Percentiles rank a stretch among this genome's conserved stretches.
These are phyloP conservation scores for Camptogramma bilineatum DNA, from an alignment of 2,888 invertebrate genomes.

Conservation along the genomic window DNA sequence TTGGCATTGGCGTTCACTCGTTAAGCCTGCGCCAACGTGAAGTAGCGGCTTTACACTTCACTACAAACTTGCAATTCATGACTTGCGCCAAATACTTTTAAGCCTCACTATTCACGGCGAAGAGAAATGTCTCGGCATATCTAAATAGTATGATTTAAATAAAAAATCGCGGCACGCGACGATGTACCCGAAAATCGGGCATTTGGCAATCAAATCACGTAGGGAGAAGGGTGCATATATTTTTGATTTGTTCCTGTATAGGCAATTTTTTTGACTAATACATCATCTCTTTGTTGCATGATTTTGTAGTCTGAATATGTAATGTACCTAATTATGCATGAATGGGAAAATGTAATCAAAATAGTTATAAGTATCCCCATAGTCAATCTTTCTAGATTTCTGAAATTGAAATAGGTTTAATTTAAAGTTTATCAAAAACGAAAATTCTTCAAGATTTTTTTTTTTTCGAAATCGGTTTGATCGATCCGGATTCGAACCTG, in stretches of 20 bases:
- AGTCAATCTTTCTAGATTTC: too few species aligned
- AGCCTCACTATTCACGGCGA: slow-evolving; percentile 64
- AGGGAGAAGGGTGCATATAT: slow-evolving; percentile 83
- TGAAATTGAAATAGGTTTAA: too few species aligned
- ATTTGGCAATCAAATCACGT: slow-evolving; percentile 78
- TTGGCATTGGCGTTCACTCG: too few species aligned
- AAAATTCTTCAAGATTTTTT: too few species aligned
- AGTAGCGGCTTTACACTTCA: too few species aligned
- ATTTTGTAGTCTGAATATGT: slow-evolving; percentile 33
- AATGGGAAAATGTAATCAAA: slow-evolving; percentile 12
- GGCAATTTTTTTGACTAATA: slow-evolving; percentile 75
- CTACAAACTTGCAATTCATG: slow-evolving; percentile 50
- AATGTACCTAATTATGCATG: slow-evolving; percentile 45
- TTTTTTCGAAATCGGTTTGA: too few species aligned
- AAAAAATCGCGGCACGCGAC: slow-evolving; percentile 83
- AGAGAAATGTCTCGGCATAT: slow-evolving; percentile 76
- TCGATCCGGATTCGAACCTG: too few species aligned
- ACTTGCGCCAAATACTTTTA: slow-evolving; percentile 57
- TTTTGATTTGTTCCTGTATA: slow-evolving; percentile 83
- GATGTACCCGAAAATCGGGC: slow-evolving; percentile 75
- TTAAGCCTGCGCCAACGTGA: too few species aligned
- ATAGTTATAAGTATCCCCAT: neutral
- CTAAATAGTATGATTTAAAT: slow-evolving; percentile 83
- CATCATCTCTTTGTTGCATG: slow-evolving; percentile 61
- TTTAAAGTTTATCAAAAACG: too few species aligned